Conservation (phyloP, 2,113 vertebrate genomes). For the Chloroceryle aenea region DNA sequence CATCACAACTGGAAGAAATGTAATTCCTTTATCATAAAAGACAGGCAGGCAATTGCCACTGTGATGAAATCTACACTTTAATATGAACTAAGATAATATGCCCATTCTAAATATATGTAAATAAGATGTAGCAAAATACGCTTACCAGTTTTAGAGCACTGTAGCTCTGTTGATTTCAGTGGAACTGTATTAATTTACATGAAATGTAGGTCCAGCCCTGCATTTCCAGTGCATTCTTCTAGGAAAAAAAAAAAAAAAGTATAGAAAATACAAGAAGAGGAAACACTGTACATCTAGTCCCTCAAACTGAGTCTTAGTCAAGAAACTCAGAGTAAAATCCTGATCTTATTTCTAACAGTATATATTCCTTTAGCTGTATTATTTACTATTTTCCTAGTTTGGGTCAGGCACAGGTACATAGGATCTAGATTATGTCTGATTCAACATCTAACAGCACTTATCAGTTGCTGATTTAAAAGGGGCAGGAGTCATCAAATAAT, state of each 20-base stretch:
- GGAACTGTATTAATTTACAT: background rate
- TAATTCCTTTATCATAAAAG: slow-evolving; percentile 21
- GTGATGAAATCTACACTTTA: slow-evolving; percentile 33
- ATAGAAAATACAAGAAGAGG: slow-evolving; percentile 1
- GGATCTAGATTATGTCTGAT: background rate
- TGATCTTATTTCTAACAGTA: background rate
- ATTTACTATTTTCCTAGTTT: background rate
- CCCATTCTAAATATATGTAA: background rate
- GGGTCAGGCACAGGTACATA: background rate
- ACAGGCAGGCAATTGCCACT: slow-evolving; percentile 14
- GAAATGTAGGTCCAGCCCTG: background rate
- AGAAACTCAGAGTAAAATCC: background rate
- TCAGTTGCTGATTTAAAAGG: slow-evolving; percentile 26
- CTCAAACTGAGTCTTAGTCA: background rate
- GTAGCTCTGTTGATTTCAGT: background rate
- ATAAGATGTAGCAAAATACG: background rate
- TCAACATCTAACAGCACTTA: slow-evolving; percentile 4
- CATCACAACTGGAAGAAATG: slow-evolving; percentile 18
- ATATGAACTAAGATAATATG: slow-evolving; percentile 3
- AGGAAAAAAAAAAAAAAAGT: background rate
- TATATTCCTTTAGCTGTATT: background rate
- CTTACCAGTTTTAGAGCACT: background rate
- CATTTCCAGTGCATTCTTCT: slow-evolving; percentile 22
- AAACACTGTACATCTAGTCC: background rate
- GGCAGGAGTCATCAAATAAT: slow-evolving; percentile 2